Percentiles rank a stretch among this genome's conserved stretches.
These are phyloP conservation scores for Anableps anableps DNA, from an alignment of 2,797 vertebrate genomes.

Conservation along the genomic window DNA sequence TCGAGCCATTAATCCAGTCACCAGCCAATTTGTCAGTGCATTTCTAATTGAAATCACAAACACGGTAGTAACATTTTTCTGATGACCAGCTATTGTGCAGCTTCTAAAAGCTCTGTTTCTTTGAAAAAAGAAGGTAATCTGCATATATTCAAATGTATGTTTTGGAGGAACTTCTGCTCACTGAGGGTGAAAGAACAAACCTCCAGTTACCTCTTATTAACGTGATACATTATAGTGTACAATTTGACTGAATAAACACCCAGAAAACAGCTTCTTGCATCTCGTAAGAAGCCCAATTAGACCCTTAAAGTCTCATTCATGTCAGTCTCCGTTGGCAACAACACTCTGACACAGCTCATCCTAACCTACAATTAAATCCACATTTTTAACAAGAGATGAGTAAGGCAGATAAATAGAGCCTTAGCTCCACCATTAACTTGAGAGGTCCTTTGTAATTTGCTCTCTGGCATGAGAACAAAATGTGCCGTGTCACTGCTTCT, in stretches of 20 bases:
- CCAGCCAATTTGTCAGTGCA: not conserved
- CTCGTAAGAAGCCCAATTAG: constrained; percentile 7
- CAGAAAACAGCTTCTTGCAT: not conserved
- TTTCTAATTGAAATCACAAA: not conserved
- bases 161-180: not conserved
- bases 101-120: not conserved
- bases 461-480: constrained; percentile 17
- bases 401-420: constrained; percentile 20
- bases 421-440: constrained; percentile 18
- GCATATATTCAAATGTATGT: not conserved
- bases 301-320: constrained; percentile 7
- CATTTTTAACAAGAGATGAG: constrained; percentile 28
- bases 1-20: not conserved
- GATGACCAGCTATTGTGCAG: not conserved
- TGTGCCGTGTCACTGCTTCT: not conserved
- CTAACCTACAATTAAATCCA: constrained; percentile 31
- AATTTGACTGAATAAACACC: not conserved
- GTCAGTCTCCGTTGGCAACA: constrained; percentile 22
- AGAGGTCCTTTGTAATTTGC: constrained; percentile 21
- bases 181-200: not conserved
- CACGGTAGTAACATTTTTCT: not conserved
- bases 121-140: not conserved
- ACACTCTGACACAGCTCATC: constrained; percentile 7
- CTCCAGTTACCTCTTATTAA: not conserved
- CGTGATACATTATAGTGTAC: not conserved